Conservation (phyloP, 2,888 invertebrate species). For the Eretmocerus hayati region DNA sequence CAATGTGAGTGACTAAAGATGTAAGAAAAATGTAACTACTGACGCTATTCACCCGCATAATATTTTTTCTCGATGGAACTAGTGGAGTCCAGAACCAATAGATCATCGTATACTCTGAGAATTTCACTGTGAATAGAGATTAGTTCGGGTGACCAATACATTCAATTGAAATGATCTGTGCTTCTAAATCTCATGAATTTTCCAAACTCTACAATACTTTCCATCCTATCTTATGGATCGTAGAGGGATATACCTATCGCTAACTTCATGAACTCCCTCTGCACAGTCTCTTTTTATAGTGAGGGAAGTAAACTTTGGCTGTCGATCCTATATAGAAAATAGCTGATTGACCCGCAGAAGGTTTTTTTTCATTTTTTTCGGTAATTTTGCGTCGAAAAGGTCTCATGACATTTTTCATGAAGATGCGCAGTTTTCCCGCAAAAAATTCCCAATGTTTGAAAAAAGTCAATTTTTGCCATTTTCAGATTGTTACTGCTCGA, state of each 20-base stretch:
- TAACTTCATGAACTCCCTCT: too few relatives aligned
- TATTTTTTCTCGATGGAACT: slow-evolving; percentile 19
- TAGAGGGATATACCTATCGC: neutral
- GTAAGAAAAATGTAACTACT: slow-evolving; percentile 24
- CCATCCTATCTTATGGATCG: neutral
- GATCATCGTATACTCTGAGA: neutral
- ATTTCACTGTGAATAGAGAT: neutral
- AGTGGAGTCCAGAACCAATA: slow-evolving; percentile 25
- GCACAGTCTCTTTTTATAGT: too few relatives aligned
- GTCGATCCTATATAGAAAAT: too few relatives aligned
- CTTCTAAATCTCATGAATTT: neutral
- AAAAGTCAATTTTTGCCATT: too few relatives aligned
- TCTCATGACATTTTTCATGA: too few relatives aligned
- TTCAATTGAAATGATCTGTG: neutral
- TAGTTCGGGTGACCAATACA: slow-evolving; percentile 1
- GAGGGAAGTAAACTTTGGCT: too few relatives aligned
- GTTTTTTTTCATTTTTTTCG: too few relatives aligned
- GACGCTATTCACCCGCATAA: slow-evolving; percentile 9
- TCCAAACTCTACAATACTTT: neutral
- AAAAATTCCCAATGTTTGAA: too few relatives aligned
- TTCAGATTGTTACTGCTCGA: too few relatives aligned
- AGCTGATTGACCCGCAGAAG: too few relatives aligned
- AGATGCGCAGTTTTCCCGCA: too few relatives aligned
- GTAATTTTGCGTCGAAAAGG: too few relatives aligned
- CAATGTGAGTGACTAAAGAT: slow-evolving; percentile 21